phyloP scores from a whole-genome alignment of 2,888 invertebrate genomes.

The Drosophila meridionalis region DNA sequence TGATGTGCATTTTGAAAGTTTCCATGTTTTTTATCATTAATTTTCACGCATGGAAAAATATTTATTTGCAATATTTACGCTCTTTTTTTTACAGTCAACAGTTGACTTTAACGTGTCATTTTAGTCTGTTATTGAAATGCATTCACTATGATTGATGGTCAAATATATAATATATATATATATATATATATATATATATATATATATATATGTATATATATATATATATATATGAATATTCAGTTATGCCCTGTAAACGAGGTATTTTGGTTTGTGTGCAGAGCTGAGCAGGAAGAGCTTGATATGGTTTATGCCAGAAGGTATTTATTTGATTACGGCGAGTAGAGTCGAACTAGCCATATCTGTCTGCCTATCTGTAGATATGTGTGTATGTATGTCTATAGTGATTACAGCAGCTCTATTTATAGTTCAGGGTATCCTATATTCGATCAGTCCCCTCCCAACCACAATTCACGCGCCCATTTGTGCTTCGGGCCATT shows the following conservation, averaged over 20 bases:
- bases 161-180: background rate
- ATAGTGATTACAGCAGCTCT: no score
- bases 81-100: background rate
- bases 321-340: background rate
- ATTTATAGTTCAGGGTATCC: background rate
- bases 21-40: background rate
- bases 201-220: no score
- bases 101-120: background rate
- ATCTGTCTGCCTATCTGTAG: background rate
- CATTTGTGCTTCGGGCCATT: background rate
- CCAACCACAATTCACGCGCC: background rate
- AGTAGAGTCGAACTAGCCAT: background rate
- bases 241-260: background rate
- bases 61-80: background rate
- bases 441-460: background rate
- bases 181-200: no score
- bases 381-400: no score
- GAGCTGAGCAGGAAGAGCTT: background rate
- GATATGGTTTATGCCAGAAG: background rate
- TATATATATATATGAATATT: background rate
- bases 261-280: no score
- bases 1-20: background rate
- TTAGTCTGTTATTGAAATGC: background rate
- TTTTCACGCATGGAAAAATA: background rate
- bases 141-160: background rate